phyloP scores from a whole-genome alignment of 2,888 invertebrate genomes.

The Stegana nigrithorax region DNA sequence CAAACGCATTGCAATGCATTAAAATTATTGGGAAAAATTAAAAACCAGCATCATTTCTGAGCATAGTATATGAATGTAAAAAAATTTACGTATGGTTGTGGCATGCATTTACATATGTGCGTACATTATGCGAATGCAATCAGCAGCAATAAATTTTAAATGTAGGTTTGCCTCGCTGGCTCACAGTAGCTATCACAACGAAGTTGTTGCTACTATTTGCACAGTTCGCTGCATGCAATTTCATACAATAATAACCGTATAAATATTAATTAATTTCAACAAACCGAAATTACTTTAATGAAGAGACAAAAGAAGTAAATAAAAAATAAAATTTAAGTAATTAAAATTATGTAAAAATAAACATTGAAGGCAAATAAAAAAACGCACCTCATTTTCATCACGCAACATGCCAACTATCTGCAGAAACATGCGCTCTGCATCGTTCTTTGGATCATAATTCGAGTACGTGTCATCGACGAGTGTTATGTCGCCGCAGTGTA shows the following conservation, averaged over 20 bases:
- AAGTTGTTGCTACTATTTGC: conserved; percentile 5
- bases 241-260: conserved; percentile 7
- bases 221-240: conserved; percentile 5
- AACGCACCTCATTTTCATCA: conserved; percentile 69
- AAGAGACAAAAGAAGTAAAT: not conserved
- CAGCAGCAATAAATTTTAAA: conserved; percentile 14
- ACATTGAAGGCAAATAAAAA: too few relatives aligned
- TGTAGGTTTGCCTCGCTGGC: not conserved
- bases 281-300: not conserved
- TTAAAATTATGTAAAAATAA: not conserved
- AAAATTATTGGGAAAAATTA: not conserved
- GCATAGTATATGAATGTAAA: not conserved
- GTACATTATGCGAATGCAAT: conserved; percentile 6
- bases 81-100: too few relatives aligned
- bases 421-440: conserved; percentile 68
- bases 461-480: conserved; percentile 67
- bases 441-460: conserved; percentile 67
- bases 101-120: too few relatives aligned
- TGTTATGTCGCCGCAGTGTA: conserved; percentile 65
- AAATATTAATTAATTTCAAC: conserved; percentile 14
- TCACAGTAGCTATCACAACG: too few relatives aligned
- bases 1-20: not conserved
- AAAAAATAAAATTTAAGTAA: not conserved
- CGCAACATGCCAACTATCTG: conserved; percentile 68
- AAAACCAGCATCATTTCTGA: not conserved